Base-by-base conservation (phyloP, 2,113 vertebrate species). In the Setophaga coronata region DNA sequence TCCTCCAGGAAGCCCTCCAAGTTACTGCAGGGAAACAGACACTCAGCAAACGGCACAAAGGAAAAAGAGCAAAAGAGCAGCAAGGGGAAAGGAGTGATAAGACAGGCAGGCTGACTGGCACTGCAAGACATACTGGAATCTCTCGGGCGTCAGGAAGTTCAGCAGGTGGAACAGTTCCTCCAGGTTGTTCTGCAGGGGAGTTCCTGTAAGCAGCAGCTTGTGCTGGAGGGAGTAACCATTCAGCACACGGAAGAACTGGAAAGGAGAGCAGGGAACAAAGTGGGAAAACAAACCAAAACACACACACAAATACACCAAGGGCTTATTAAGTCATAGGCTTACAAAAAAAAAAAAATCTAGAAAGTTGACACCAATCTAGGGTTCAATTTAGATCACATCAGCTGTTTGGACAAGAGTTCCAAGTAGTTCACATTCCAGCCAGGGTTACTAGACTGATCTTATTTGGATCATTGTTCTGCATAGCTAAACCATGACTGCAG, bases 201-300 rank as follows among this genome's bases (percentile, higher is more conserved):
- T 99, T 60, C 99, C 99, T 4, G 99, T 99, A 87, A 99, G 98
- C 76, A 99, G 98, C 90, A 99, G 98, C 93, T 99, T 99, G 96
- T 99, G 99, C 96, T 99, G 99, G 64, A 99, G 98, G 8, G 99
- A 99, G 87, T 99, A 99, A 95, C 99, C 99, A 60, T 99, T 99
- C 90, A 99, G 97, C 74, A 99, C 98, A 73, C 99, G 97, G 97
- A 99, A 99, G 96, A 99, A 99, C 99, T 99, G 90, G 58, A n/a
- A 86, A 66, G 53, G 33, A 96, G 57, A 61, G 29, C 29, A 77
- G 17, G 10, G 56, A 91, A 83, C 2, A 83, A 50, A 42, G 42
- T 23, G 34, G 4, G 12, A 31, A 50, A 57, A 38, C 14, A 60
- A 40, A 54, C 33, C 18, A 83, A 54, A 56, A 36, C 16, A 20